Base-by-base conservation (phyloP, 2,888 invertebrate genomes). In the Eilema griseolum region DNA sequence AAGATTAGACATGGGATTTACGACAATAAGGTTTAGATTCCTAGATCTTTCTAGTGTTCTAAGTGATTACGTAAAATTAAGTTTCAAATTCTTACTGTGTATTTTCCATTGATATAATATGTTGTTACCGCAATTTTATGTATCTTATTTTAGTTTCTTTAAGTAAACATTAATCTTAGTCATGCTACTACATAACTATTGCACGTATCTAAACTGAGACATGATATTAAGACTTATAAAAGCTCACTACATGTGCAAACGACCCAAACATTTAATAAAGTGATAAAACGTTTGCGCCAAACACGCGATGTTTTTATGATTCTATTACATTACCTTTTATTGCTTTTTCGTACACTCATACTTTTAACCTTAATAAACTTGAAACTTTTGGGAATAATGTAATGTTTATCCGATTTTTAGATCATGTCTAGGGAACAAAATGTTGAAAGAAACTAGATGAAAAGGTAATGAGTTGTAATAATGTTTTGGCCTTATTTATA, bases 221-320 rank as follows among this genome's bases (percentile, higher is more conserved):
- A 75, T 76, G 85, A 83, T 78, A 85, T 84, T 85, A 82, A 84
- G 84, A 83, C 82, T 77, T 79, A 76, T 72, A 77, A 75, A 81
- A 81, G 78, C 77, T 79, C 79, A 80, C 67, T 76, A 76, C 79
- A 83, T 85, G 81, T 82, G 85, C 83, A 86, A 89, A 86, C 87
- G 82, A 88, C 87, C 86, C 76, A 76, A 89, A 88, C 89, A 88
- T 90, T 92, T 91, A 93, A 92, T 92, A 92, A 90, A 91, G 91
- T 91, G 90, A 92, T 93, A 90, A 92, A 92, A 89, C 84, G 87
- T 83, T 89, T 86, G 85, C 83, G 78, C 81, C 80, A 79, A 86
- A 86, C 92, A 92, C 91, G 92, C 92, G 89, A 92, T 89, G 86
- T 87, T 87, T 91, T 91, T 89, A 89, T 86, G 86, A 88, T 86